These are phyloP conservation scores for Daboia siamensis DNA, from an alignment of 2,113 vertebrate species.

Conservation along the genomic window DNA sequence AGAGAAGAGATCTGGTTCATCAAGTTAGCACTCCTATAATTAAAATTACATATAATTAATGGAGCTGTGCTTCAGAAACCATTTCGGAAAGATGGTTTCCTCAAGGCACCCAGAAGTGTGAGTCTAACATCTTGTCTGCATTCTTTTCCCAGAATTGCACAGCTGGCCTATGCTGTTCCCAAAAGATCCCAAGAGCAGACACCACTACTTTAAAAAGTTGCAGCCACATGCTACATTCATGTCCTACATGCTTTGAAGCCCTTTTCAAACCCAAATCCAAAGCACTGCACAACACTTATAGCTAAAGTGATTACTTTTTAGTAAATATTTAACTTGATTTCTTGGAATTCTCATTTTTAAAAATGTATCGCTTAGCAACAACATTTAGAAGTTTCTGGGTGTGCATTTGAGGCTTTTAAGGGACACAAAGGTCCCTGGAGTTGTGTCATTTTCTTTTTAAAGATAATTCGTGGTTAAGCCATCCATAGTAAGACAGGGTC, in stretches of 20 bases:
- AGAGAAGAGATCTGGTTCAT: neutral
- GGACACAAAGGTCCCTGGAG: neutral
- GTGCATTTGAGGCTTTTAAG: neutral
- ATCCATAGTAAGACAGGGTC: neutral
- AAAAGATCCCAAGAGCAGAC: neutral
- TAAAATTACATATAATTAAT: neutral
- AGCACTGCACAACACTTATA: neutral
- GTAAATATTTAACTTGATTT: neutral
- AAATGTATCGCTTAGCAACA: neutral
- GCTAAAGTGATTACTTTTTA: neutral
- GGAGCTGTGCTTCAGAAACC: neutral
- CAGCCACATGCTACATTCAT: neutral
- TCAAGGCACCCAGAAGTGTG: neutral
- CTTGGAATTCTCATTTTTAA: neutral
- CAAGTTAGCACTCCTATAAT: neutral
- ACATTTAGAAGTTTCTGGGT: neutral
- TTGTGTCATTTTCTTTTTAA: neutral
- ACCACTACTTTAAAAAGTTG: neutral
- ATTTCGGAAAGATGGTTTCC: neutral
- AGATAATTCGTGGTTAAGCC: neutral
- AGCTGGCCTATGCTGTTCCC: neutral
- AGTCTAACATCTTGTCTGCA: neutral
- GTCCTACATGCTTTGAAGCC: neutral
- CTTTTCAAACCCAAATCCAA: neutral
- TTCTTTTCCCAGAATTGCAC: neutral